Evolutionary conservation across 2,888 invertebrate species (phyloP).

Genomic region (Calliphora vomitoria): DNA sequence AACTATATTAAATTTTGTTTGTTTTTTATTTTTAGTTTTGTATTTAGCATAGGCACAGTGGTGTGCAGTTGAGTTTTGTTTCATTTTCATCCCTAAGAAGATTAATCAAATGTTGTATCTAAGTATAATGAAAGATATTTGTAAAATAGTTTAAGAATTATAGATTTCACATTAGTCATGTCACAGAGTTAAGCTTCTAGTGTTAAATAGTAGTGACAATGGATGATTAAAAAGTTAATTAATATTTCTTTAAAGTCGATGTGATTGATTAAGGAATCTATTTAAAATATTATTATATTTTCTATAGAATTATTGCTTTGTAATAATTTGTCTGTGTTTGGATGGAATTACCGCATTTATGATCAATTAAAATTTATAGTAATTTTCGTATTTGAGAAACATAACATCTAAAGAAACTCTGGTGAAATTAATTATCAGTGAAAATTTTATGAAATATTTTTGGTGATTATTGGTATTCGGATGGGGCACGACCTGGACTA

Average conservation of each 20-base stretch:
- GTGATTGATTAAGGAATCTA: background rate
- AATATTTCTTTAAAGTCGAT: background rate
- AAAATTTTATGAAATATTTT: no score
- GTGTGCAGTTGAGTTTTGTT: background rate
- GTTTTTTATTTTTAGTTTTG: constrained; percentile 3
- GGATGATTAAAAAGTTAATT: constrained; percentile 8
- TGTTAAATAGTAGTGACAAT: constrained; percentile 24
- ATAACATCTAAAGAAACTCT: no score
- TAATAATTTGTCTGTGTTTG: no score
- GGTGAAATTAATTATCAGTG: no score
- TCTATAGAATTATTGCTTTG: no score
- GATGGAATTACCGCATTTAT: no score
- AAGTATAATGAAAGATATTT: constrained; percentile 42
- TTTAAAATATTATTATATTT: no score
- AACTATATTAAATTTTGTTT: constrained; percentile 63
- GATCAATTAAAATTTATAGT: no score
- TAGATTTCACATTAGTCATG: constrained; percentile 26
- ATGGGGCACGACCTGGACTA: no score
- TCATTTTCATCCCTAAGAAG: constrained; percentile 1
- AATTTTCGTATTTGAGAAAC: no score
- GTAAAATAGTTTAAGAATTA: constrained; percentile 19
- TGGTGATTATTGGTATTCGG: no score
- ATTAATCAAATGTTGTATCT: constrained; percentile 29
- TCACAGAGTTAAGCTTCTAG: constrained; percentile 26
- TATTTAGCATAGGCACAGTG: constrained; percentile 50